Conservation (phyloP, 2,888 invertebrate genomes). For the Erynnis tages region DNA sequence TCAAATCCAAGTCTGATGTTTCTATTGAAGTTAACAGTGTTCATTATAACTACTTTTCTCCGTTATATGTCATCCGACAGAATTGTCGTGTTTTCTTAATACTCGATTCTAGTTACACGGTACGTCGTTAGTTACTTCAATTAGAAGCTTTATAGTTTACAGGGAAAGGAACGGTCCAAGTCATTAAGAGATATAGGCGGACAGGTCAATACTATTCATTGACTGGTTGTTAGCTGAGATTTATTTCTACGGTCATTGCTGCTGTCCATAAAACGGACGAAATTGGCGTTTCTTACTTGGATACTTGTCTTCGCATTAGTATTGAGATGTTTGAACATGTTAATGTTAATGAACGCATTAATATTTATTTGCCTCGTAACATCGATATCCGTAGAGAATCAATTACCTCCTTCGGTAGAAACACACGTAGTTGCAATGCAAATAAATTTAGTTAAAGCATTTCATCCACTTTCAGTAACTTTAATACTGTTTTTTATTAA, state of each 20-base stretch:
- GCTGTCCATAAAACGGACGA: conserved; percentile 15
- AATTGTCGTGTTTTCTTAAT: conserved; percentile 4
- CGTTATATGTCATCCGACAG: not conserved
- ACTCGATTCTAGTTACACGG: not conserved
- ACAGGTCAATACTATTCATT: conserved; percentile 28
- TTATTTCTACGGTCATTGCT: conserved; percentile 21
- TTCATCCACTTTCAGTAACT: not conserved
- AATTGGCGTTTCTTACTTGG: conserved; percentile 7
- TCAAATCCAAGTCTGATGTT: not conserved
- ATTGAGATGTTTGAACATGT: not conserved
- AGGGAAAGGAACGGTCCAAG: conserved; percentile 15
- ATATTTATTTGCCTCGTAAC: conserved; percentile 4
- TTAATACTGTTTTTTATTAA: not conserved
- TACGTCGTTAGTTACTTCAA: conserved; percentile 17
- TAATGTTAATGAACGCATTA: conserved; percentile 7
- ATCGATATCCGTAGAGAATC: not conserved
- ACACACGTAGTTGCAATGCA: too few species aligned
- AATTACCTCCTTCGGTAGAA: too few species aligned
- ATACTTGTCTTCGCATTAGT: conserved; percentile 3
- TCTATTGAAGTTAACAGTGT: not conserved
- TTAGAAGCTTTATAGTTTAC: conserved; percentile 22
- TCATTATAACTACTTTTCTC: not conserved
- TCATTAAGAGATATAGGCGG: conserved; percentile 27
- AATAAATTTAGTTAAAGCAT: too few species aligned
- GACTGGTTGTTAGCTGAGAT: conserved; percentile 21